phyloP scores from a whole-genome alignment of 2,797 vertebrate genomes.

The Protonibea diacanthus region DNA sequence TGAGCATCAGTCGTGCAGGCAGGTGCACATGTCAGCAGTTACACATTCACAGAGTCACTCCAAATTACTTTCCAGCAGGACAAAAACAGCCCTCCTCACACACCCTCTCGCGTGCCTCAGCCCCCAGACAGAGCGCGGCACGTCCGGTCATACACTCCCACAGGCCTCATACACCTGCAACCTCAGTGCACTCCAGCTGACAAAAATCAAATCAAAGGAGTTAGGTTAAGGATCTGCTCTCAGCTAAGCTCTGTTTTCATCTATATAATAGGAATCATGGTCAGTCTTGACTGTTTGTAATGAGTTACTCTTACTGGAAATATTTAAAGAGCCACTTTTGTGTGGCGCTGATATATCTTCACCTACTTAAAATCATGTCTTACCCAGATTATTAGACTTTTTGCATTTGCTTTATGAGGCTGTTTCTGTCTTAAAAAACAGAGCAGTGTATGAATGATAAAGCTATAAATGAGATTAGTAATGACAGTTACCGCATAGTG shows the following conservation, averaged over 20 bases:
- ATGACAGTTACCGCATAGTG: slow-evolving; percentile 89
- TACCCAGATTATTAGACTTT: background rate
- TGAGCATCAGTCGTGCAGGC: slow-evolving; percentile 93
- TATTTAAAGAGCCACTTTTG: background rate
- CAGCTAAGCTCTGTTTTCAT: background rate
- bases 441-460: background rate
- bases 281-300: background rate
- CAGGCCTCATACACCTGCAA: slow-evolving; percentile 91
- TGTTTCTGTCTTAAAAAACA: background rate
- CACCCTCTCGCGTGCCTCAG: slow-evolving; percentile 79
- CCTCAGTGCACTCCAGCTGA: slow-evolving; percentile 90
- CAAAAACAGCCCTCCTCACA: slow-evolving; percentile 98
- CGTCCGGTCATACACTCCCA: slow-evolving; percentile 89
- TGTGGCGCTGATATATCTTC: too few species aligned
- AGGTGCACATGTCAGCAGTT: slow-evolving; percentile 89
- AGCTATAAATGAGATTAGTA: background rate
- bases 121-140: slow-evolving; percentile 91
- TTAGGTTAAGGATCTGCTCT: slow-evolving; percentile 5
- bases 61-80: slow-evolving; percentile 88
- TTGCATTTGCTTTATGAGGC: background rate
- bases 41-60: slow-evolving; percentile 89
- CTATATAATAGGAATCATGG: background rate
- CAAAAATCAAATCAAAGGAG: slow-evolving; percentile 23
- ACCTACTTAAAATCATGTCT: too few species aligned
- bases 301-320: background rate